Evolutionary conservation across 2,113 vertebrate species (phyloP).

Genomic region (Gadus macrocephalus): DNA sequence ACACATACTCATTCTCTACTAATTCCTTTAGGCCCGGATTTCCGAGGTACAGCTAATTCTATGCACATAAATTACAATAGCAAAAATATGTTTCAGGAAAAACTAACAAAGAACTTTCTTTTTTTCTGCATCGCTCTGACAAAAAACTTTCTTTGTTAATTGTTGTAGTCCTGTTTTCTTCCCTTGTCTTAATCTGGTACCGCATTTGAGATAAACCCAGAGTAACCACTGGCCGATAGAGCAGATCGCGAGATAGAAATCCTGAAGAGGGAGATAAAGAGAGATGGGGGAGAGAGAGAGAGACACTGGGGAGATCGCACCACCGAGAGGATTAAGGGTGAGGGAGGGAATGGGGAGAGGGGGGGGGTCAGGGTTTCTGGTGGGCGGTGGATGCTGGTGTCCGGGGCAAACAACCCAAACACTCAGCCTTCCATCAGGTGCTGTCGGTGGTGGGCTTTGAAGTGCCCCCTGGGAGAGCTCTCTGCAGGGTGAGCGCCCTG

Average conservation of each 20-base stretch:
- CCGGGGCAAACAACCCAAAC: conserved; percentile 7
- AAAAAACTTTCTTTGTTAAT: too few species aligned
- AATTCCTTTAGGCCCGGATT: conserved; percentile 53
- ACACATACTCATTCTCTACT: background rate
- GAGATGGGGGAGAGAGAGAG: background rate
- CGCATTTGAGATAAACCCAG: too few species aligned
- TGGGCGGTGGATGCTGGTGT: conserved; percentile 1
- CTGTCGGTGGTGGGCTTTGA: conserved; percentile 35
- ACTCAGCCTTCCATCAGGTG: conserved; percentile 28
- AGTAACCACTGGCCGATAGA: background rate
- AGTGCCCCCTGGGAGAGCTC: conserved; percentile 12
- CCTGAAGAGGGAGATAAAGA: conserved; percentile 1
- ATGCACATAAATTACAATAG: too few species aligned
- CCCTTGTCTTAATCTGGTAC: too few species aligned
- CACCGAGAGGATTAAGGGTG: background rate
- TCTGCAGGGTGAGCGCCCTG: conserved; percentile 23
- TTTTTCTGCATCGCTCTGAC: too few species aligned
- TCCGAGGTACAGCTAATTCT: conserved; percentile 25
- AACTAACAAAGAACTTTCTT: too few species aligned
- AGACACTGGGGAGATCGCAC: background rate
- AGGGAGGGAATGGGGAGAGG: background rate
- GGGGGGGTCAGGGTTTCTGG: too few species aligned
- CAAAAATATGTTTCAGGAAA: conserved; percentile 8
- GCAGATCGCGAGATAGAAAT: conserved; percentile 22
- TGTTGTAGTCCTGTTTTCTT: too few species aligned